Evolutionary conservation across 2,113 vertebrate species (phyloP).

Genomic region (Petromus typicus): DNA sequence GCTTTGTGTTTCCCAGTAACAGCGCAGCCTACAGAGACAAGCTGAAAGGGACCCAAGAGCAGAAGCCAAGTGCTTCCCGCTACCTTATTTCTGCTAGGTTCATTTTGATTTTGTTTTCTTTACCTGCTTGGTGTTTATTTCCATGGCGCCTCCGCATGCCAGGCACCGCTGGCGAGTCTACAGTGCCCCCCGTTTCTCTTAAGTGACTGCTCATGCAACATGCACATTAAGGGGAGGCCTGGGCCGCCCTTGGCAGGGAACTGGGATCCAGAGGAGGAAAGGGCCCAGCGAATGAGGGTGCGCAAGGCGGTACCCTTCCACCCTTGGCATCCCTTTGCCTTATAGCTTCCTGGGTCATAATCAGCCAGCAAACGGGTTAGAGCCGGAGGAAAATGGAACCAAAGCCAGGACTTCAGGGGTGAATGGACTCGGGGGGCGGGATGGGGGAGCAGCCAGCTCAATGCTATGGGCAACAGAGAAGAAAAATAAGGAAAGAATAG

Average conservation of each 20-base stretch:
- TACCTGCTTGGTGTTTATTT: neutral
- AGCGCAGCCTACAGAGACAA: neutral
- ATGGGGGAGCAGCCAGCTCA: neutral
- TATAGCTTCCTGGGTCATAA: neutral
- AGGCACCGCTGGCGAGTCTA: neutral
- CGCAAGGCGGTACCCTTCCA: neutral
- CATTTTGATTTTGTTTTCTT: neutral
- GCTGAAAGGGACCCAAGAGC: neutral
- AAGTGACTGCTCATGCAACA: neutral
- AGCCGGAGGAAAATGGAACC: neutral
- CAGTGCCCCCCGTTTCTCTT: neutral
- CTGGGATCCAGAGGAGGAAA: neutral
- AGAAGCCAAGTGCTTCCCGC: neutral
- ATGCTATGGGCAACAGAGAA: neutral
- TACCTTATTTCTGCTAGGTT: neutral
- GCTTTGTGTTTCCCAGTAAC: neutral
- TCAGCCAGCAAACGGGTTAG: neutral
- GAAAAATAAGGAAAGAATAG: neutral
- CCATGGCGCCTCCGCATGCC: neutral
- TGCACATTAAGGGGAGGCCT: neutral
- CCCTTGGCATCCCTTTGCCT: fast-evolving
- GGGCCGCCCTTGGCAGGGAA: neutral
- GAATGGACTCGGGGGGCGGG: neutral
- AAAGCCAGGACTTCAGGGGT: neutral
- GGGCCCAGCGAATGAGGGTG: neutral